Percentiles rank a stretch among this genome's conserved stretches.
phyloP scores from a whole-genome alignment of 23 tunicate species.

The Halocynthia aurantium region DNA sequence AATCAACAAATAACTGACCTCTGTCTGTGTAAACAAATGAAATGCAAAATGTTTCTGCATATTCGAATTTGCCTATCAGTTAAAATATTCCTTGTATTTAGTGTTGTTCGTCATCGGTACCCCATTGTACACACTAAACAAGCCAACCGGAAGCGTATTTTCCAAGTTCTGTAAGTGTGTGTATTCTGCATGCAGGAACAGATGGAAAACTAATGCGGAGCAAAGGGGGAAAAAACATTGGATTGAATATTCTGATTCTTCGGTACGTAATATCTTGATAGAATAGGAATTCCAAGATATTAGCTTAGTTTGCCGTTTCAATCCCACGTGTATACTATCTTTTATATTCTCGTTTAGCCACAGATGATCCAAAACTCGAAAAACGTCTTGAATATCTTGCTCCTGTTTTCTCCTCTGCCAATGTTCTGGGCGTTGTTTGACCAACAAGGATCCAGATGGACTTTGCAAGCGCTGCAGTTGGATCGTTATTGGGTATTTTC shows the following conservation, averaged over 20 bases:
- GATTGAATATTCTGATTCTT: constrained; percentile 65
- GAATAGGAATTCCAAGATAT: not conserved
- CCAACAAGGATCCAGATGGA: constrained; percentile 33
- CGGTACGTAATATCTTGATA: constrained; percentile 37
- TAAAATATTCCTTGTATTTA: constrained; percentile 1
- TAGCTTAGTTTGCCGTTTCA: not conserved
- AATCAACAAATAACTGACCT: not conserved
- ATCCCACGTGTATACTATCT: not conserved
- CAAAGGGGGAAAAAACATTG: constrained; percentile 38
- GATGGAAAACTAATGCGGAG: constrained; percentile 41
- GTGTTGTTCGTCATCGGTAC: constrained; percentile 56
- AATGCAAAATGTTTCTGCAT: not conserved
- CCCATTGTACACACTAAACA: constrained; percentile 27
- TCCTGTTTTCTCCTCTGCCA: constrained; percentile 18
- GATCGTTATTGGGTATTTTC: constrained; percentile 15
- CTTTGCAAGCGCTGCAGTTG: constrained; percentile 24
- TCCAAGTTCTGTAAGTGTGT: constrained; percentile 70
- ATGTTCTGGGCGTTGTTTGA: constrained; percentile 27
- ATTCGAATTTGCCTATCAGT: not conserved
- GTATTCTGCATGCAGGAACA: constrained; percentile 54
- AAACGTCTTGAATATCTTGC: constrained; percentile 5
- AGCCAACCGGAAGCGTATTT: constrained; percentile 52
- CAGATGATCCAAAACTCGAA: constrained; percentile 20
- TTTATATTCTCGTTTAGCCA: not conserved
- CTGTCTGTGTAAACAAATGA: not conserved